Conservation (phyloP, 2,113 vertebrate species). For the Conger conger region DNA sequence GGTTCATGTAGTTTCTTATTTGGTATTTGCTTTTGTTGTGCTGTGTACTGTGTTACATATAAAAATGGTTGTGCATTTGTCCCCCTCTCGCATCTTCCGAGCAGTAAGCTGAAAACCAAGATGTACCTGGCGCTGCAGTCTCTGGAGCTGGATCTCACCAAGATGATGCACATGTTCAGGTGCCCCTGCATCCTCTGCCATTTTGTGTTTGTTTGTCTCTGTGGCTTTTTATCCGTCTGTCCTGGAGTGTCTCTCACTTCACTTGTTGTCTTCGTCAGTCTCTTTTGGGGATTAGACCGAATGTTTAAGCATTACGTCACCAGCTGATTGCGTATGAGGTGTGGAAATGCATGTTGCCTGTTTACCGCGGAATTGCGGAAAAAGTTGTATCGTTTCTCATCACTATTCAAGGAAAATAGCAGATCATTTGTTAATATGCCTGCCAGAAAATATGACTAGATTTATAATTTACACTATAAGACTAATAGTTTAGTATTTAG, state of each 20-base stretch:
- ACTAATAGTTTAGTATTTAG: too few relatives aligned
- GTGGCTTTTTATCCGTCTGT: not conserved
- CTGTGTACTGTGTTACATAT: slow-evolving; percentile 12
- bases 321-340: not conserved
- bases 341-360: not conserved
- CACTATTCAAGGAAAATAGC: not conserved
- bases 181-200: slow-evolving; percentile 41
- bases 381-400: not conserved
- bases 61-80: not conserved
- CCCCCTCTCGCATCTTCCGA: slow-evolving; percentile 1
- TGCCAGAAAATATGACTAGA: not conserved
- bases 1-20: not conserved
- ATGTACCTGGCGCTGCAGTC: slow-evolving; percentile 97
- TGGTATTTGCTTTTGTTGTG: not conserved
- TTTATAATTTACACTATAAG: too few relatives aligned
- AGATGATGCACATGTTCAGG: slow-evolving; percentile 99
- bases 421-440: not conserved
- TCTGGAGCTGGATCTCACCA: slow-evolving; percentile 92
- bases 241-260: not conserved
- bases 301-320: not conserved
- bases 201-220: not conserved
- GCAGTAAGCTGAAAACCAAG: slow-evolving; percentile 96
- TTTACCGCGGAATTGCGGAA: not conserved
- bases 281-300: not conserved
- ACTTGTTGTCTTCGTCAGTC: not conserved